Base-by-base conservation (phyloP, 2,797 vertebrate species). In the Xyrichtys novacula region DNA sequence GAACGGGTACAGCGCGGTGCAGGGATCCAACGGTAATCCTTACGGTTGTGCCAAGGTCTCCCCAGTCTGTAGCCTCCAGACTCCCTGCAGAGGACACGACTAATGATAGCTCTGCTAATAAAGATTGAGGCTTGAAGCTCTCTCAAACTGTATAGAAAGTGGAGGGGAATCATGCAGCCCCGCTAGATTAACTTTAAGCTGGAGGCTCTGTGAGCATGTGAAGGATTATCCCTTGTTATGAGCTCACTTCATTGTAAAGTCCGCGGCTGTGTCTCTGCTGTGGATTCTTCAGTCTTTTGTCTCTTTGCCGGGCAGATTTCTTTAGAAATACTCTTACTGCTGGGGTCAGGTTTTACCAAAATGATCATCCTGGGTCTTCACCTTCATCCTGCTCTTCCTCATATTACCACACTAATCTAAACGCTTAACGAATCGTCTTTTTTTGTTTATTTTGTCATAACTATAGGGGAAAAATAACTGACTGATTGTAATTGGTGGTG, bases 51-150 rank as follows among this genome's bases (percentile, higher is more conserved):
- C 86, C 81, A 84, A 85, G 81, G 78, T 81, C 80, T 77, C 64
- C 65, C 50, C 59, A 68, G 71, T 68, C 80, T 16, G 59, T 63
- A 74, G 84, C 83, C 75, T 79, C 77, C 78, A 79, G 87, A 82
- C 85, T 84, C 85, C 84, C 87, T 54, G 78, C 78, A 83, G 83
- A 88, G 86, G 70, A 80, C 69, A 20, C 74, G 60, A 53, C 82
- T 87, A 83, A 88, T 83, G 83, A 86, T 83, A 83, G 65, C 79
- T 60, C 67, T 6, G 23, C 85, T 90, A 88, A 91, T 91, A 90
- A 89, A 88, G 85, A 90, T 39, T 48, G 80, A 81, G 77, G 80
- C 82, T 77, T 60, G 49, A 36, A 60, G 73, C 76, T 75, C 72
- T 36, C 58, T 25, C 66, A 65, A 57, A 81, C 68, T 67, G 64